Base-by-base conservation (phyloP, 2,797 vertebrate species). In the Myotis findleyi region DNA sequence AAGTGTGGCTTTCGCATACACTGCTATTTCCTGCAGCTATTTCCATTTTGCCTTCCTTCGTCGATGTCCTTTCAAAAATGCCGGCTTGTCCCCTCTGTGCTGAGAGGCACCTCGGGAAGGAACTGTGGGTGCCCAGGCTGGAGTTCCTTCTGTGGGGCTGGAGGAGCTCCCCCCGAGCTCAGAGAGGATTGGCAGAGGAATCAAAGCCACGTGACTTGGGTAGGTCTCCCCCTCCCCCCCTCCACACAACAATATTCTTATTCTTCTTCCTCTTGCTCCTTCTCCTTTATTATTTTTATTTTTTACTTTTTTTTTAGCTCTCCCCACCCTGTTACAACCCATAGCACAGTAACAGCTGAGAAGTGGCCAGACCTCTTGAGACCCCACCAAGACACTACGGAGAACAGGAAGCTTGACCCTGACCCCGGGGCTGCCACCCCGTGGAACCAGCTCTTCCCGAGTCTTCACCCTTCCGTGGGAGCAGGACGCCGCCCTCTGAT, bases 401-500 rank as follows among this genome's bases (percentile, higher is more conserved):
- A 7, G 53, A 44, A 27, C 16, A 55, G 38, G 49, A 89, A 81
- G 30, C 10, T 76, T 49, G n/a, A 10, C 18, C 38, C 21, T 38
- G 38, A 49, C 10, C 53, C 38, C 27, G 0, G 49, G 33, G 11
- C 44, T 57, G 44, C 53, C 69, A 7, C 59, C 41, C 18, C 44
- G 59, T 51, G 66, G 38, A 62, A 27, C 30, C 12, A 3, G 6
- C 23, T 51, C 36, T 82, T 71, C 51, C 75, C 69, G 75, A 72
- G 77, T 57, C 25, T 89, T 79, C 14, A 47, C 76, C 69, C 84
- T 59, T 91, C 59, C 49, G 0, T 30, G 72, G 16, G 41, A 81
- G 85, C n/a, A 77, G 20, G 79, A 27, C 33, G 62, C 16, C 90
- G 53, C n/a, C n/a, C 36, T 94, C 91, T 87, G 88, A 96, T 64